Conservation (phyloP, 2,888 invertebrate species). For the Linnaemya tessellans region DNA sequence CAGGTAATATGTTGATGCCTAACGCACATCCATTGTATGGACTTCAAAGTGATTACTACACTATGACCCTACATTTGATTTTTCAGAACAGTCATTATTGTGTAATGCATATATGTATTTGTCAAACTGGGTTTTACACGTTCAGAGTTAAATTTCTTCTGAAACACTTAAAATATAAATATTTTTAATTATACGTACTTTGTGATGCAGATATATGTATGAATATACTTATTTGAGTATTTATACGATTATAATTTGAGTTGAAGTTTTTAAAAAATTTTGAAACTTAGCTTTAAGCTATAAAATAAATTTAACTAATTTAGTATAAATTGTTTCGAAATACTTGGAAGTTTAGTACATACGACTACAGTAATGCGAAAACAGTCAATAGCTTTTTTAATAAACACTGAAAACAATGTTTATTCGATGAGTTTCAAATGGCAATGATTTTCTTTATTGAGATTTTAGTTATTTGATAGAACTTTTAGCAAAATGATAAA, state of each 20-base stretch:
- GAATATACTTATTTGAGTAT: slow-evolving; percentile 48
- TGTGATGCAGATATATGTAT: slow-evolving; percentile 19
- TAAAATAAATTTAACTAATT: slow-evolving; percentile 5
- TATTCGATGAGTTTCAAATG: slow-evolving; percentile 65
- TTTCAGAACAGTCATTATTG: slow-evolving; percentile 15
- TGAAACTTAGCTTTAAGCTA: neutral
- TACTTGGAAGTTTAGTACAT: neutral
- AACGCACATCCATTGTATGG: no score
- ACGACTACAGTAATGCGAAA: slow-evolving; percentile 1
- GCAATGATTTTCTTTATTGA: slow-evolving; percentile 66
- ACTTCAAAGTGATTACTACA: neutral
- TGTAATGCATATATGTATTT: slow-evolving; percentile 16
- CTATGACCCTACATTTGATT: neutral
- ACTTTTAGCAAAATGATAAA: slow-evolving; percentile 27
- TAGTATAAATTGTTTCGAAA: neutral
- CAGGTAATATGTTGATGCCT: no score
- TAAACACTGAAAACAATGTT: slow-evolving; percentile 26
- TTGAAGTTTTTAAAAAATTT: neutral
- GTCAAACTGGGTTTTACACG: slow-evolving; percentile 1
- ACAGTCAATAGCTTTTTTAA: neutral
- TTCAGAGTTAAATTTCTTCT: slow-evolving; percentile 46
- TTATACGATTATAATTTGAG: slow-evolving; percentile 59
- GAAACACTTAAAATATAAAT: slow-evolving; percentile 23
- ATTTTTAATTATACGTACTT: slow-evolving; percentile 4
- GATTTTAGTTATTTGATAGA: slow-evolving; percentile 40